Base-by-base conservation (phyloP, 64 coral and sea anemone species). In the Montipora capricornis region DNA sequence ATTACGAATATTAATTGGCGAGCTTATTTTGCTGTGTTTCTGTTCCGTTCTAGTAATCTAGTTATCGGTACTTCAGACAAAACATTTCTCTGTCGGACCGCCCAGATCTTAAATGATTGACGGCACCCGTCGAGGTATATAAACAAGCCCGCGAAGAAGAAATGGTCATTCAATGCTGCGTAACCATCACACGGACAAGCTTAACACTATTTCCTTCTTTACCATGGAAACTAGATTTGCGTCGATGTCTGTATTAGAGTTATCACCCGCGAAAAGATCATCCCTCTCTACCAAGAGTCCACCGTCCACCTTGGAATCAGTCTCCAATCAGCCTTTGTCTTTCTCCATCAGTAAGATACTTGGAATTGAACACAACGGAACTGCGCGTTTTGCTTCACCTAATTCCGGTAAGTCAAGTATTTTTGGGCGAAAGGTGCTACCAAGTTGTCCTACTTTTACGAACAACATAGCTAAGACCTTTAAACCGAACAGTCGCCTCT, bases 331-430 rank as follows among this genome's bases (percentile, higher is more conserved):
- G 1, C 53, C 80, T 4, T 11, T 82, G 55, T 26, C 52, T 0
- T 82, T 82, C 29, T 82, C 80, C 22, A 82, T 82, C 55, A 61
- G 24, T 24, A 22, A 4, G 8, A 82, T 82, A 8, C 57, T 64
- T 20, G 80, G 80, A 24, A 52, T 82, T 11, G 57, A 62, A 61
- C 11, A 61, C 1, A 3, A 61, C 10, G 20, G 13, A 26, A 82
- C 0, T 3, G 9, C 13, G 0, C 15, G 13, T 12, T 49, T 44
- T 8, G 2, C 8, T 61, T 61, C 53, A 60, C 24, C 52, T 22
- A 16, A 13, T 14, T 44, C 4, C 3, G 80, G 80, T 82, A 5
- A 62, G 80, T 82, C 10, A 64, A 15, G 14, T 64, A 64, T 4
- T 64, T 37, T 37, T 37, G 29, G 29, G 29, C 29, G 29, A 37